A percentile compares a stretch with the other conserved stretches of the same genome.
These are phyloP conservation scores for Xenus cinereus DNA, from an alignment of 2,113 vertebrate genomes.

Conservation along the genomic window DNA sequence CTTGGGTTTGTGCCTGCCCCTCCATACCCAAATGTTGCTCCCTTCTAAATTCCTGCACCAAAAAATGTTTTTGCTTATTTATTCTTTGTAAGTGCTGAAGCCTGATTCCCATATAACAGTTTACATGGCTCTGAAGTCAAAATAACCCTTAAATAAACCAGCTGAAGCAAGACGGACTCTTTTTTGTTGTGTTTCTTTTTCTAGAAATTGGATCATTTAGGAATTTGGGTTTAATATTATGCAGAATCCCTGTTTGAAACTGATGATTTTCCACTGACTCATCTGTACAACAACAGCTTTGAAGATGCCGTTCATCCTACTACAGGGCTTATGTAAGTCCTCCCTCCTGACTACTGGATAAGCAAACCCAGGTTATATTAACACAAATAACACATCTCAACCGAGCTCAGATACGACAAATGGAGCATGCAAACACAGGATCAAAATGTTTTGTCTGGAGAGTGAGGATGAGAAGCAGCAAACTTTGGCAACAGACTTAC, in stretches of 20 bases:
- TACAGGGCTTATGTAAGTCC: background rate
- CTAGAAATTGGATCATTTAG: background rate
- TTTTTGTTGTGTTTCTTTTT: background rate
- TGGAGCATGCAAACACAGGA: background rate
- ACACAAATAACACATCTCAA: background rate
- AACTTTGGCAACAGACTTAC: conserved; percentile 73
- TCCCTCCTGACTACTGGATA: background rate
- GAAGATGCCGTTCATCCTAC: conserved; percentile 7
- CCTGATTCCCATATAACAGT: background rate
- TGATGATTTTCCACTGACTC: conserved; percentile 36
- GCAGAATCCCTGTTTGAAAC: conserved; percentile 28
- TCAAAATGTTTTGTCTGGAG: background rate
- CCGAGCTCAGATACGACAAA: background rate
- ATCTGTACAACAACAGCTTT: conserved; percentile 20
- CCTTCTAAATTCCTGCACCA: background rate
- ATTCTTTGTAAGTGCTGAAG: background rate
- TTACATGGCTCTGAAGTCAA: background rate
- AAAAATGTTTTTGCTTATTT: background rate
- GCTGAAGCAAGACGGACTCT: background rate
- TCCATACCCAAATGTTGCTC: background rate
- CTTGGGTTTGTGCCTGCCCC: background rate
- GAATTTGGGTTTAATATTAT: background rate
- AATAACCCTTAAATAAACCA: background rate
- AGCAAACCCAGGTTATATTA: conserved; percentile 28
- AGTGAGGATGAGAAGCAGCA: background rate